These are phyloP conservation scores for Musca vetustissima DNA, from an alignment of 1,140 invertebrate genomes.

Conservation along the genomic window DNA sequence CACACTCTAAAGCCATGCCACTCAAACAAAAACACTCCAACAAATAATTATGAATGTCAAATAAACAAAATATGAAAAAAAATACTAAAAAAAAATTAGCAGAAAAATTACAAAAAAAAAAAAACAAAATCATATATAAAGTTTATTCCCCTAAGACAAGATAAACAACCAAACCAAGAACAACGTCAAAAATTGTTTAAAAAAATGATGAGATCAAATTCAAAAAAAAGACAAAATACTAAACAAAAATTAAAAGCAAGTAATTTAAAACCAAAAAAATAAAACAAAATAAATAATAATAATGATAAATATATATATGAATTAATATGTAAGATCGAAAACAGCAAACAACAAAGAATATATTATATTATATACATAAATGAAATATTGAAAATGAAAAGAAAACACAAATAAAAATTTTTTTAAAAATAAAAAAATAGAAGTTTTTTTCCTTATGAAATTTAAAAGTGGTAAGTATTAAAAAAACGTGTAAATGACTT, in stretches of 20 bases:
- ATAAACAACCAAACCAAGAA: slow-evolving; percentile 4
- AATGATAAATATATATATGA: slow-evolving; percentile 12
- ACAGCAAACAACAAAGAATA: slow-evolving; percentile 38
- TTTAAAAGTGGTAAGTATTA: no score
- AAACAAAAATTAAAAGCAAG: background rate
- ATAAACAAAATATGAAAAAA: background rate
- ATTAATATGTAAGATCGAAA: slow-evolving; percentile 18
- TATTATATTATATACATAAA: slow-evolving; percentile 55
- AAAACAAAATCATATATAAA: background rate
- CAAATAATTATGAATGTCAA: slow-evolving; percentile 10
- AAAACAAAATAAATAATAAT: slow-evolving; percentile 3
- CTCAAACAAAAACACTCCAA: background rate
- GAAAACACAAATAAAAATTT: slow-evolving; percentile 55
- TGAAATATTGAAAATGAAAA: slow-evolving; percentile 49
- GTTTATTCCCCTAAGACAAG: background rate
- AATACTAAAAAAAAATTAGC: background rate
- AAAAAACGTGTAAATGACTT: no score
- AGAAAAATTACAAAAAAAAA: background rate
- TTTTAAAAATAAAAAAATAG: slow-evolving; percentile 33
- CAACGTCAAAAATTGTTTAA: slow-evolving; percentile 3
- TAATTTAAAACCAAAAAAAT: background rate
- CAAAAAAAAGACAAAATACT: slow-evolving; percentile 1
- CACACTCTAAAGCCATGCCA: background rate
- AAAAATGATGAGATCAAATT: slow-evolving; percentile 7
- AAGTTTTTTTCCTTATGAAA: background rate